These are phyloP conservation scores for Heterohyrax brucei DNA, from an alignment of 2,797 vertebrate species.

Conservation along the genomic window DNA sequence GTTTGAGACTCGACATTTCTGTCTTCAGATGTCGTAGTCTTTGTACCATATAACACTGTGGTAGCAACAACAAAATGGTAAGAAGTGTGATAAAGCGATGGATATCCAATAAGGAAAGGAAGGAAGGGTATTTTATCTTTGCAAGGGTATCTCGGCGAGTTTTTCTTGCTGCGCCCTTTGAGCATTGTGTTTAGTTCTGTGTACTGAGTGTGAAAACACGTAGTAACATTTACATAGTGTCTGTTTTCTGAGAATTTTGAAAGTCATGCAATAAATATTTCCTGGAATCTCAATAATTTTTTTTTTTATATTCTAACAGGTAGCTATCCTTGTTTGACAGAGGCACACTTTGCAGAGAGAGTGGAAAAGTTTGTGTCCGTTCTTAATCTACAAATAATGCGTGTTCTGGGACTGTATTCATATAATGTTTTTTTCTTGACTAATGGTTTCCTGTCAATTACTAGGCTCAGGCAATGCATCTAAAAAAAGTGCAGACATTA, in stretches of 20 bases:
- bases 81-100: background rate
- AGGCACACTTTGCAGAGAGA: background rate
- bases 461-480: conserved; percentile 46
- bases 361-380: conserved; percentile 46
- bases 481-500: conserved; percentile 73
- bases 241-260: conserved; percentile 31
- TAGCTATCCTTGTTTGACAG: conserved; percentile 2
- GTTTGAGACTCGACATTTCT: conserved; percentile 1
- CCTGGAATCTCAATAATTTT: conserved; percentile 1
- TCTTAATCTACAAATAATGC: conserved; percentile 45
- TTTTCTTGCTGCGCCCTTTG: background rate
- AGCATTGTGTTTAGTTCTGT: background rate
- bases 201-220: background rate
- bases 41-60: background rate
- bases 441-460: conserved; percentile 57
- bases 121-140: background rate
- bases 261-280: conserved; percentile 18
- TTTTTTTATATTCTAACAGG: background rate
- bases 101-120: background rate
- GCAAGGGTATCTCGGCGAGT: background rate
- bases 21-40: background rate
- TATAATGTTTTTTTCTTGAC: background rate
- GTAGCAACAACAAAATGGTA: background rate
- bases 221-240: background rate
- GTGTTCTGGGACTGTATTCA: conserved; percentile 4